Conservation (phyloP, 2,888 invertebrate species). For the Luperina nickerlii region DNA sequence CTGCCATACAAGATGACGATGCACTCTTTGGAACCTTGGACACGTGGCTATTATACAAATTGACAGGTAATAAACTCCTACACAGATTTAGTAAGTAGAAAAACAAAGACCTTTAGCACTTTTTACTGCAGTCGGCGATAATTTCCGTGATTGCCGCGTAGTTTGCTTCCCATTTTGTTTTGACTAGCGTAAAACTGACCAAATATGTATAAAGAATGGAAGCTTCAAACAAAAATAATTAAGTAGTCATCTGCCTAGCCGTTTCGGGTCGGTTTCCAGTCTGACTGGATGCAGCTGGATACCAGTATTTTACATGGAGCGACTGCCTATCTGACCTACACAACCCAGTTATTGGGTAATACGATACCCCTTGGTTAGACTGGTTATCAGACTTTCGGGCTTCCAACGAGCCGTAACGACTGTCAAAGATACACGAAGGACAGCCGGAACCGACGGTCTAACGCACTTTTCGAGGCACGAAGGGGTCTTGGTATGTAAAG, state of each 20-base stretch:
- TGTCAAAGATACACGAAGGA: too few species aligned
- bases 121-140: background rate
- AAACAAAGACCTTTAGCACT: constrained; percentile 1
- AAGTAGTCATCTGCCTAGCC: too few species aligned
- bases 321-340: background rate
- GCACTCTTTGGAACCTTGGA: constrained; percentile 97
- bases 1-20: constrained; percentile 91
- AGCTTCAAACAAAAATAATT: background rate
- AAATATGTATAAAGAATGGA: background rate
- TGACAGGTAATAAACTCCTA: constrained; percentile 87
- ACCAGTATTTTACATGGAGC: background rate
- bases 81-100: constrained; percentile 2
- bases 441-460: too few species aligned
- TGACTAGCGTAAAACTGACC: background rate
- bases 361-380: background rate
- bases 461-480: too few species aligned
- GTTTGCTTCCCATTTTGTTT: background rate
- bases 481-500: too few species aligned
- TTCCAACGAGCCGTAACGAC: background rate
- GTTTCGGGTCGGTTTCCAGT: too few species aligned
- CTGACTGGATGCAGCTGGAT: background rate
- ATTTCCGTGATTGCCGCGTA: background rate
- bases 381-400: background rate
- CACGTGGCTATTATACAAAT: constrained; percentile 97
- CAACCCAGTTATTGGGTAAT: background rate